Percentiles rank a stretch among this genome's conserved stretches.
phyloP scores from a whole-genome alignment of 1,140 invertebrate genomes.

The Pseudachorutes palmiensis region DNA sequence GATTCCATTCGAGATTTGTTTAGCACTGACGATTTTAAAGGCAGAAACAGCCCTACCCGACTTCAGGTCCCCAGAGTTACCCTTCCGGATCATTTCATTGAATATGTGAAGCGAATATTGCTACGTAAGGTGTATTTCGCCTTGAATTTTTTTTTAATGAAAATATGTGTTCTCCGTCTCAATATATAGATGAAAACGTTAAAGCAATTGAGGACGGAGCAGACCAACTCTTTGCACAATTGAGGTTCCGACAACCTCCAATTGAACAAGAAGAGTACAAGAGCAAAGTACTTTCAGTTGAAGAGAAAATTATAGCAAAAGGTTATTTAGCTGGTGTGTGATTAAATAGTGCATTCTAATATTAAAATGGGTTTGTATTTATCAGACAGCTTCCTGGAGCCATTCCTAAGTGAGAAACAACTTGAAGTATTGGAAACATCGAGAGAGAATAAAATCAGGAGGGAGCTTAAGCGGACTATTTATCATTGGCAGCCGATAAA shows the following conservation, averaged over 20 bases:
- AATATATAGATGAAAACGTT: conserved; percentile 10
- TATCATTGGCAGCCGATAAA: conserved; percentile 64
- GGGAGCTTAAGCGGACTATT: conserved; percentile 50
- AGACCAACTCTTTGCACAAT: background rate
- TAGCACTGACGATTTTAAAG: background rate
- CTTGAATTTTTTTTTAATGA: too few relatives aligned
- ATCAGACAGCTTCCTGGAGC: conserved; percentile 38
- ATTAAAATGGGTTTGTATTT: background rate
- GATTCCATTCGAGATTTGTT: background rate
- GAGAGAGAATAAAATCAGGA: conserved; percentile 37
- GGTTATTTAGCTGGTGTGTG: background rate
- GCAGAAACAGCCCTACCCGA: background rate
- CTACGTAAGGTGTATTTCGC: background rate
- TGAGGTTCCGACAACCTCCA: conserved; percentile 1
- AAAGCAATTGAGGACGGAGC: background rate
- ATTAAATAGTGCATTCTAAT: background rate
- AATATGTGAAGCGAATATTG: background rate
- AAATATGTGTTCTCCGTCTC: too few relatives aligned
- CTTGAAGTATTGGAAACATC: conserved; percentile 31
- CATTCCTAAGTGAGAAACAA: conserved; percentile 32
- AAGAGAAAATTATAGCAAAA: background rate
- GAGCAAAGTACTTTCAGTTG: background rate
- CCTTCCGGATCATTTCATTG: conserved; percentile 3
- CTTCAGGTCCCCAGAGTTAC: background rate
- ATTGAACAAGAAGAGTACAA: conserved; percentile 18